phyloP scores from a whole-genome alignment of 1,140 invertebrate genomes.

The Drosophila bocqueti region DNA sequence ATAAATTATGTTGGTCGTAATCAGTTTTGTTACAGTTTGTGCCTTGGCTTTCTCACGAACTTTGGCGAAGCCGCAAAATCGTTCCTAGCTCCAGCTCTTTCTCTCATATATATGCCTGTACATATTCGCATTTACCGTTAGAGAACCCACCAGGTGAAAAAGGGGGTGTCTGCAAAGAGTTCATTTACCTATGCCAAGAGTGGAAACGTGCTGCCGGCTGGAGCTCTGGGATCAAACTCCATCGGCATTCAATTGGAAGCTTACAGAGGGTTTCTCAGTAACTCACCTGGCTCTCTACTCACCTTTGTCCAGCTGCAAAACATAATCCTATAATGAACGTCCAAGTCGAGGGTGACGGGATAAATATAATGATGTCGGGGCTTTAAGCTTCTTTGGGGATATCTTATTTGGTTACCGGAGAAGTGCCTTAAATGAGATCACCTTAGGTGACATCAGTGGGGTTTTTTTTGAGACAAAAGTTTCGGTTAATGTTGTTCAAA shows the following conservation, averaged over 20 bases:
- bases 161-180: slow-evolving; percentile 32
- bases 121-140: slow-evolving; percentile 63
- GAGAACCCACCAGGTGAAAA: slow-evolving; percentile 35
- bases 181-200: slow-evolving; percentile 67
- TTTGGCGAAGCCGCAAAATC: slow-evolving; percentile 60
- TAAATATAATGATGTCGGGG: slow-evolving; percentile 11
- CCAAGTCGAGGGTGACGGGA: slow-evolving; percentile 19
- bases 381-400: slow-evolving; percentile 31
- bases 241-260: slow-evolving; percentile 37
- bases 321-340: slow-evolving; percentile 29
- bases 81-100: neutral
- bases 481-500: slow-evolving; percentile 2
- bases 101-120: neutral
- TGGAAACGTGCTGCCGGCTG: slow-evolving; percentile 57
- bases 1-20: slow-evolving; percentile 77
- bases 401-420: slow-evolving; percentile 11
- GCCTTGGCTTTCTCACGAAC: slow-evolving; percentile 61
- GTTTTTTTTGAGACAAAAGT: neutral
- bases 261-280: neutral
- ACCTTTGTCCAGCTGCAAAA: slow-evolving; percentile 25
- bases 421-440: slow-evolving; percentile 34
- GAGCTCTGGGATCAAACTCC: slow-evolving; percentile 43
- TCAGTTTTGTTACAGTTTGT: slow-evolving; percentile 80
- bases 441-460: slow-evolving; percentile 17
- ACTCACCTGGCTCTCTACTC: slow-evolving; percentile 6